These are phyloP conservation scores for Epinephelus coioides DNA, from an alignment of 2,797 vertebrate genomes.

Conservation along the genomic window DNA sequence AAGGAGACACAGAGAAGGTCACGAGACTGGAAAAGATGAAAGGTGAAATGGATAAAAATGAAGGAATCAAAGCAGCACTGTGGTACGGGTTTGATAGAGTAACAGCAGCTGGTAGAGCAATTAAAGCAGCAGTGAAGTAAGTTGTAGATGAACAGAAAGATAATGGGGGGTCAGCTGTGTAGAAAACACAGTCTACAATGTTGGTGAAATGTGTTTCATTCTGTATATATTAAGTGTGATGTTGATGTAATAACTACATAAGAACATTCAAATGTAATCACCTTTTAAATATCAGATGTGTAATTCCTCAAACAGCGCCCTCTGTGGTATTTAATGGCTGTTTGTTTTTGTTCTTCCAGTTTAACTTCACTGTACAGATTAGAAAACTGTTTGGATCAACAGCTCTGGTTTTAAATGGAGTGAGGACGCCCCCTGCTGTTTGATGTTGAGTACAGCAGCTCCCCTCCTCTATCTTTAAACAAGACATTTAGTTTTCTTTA, in stretches of 20 bases:
- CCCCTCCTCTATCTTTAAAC: neutral
- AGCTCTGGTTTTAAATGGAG: too few species aligned
- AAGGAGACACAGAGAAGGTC: neutral
- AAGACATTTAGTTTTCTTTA: neutral
- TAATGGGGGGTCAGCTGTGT: neutral
- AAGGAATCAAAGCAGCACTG: neutral
- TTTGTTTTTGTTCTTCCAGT: neutral
- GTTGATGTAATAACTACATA: neutral
- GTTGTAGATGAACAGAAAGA: neutral
- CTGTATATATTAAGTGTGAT: neutral
- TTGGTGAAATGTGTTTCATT: neutral
- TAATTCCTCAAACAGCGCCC: neutral
- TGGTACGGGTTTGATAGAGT: neutral
- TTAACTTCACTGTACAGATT: neutral
- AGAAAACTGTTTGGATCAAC: too few species aligned
- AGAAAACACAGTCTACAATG: neutral
- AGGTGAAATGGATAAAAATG: neutral
- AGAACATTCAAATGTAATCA: neutral
- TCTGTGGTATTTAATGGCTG: neutral
- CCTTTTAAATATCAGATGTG: too few species aligned
- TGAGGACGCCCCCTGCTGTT: too few species aligned
- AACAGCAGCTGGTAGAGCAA: neutral
- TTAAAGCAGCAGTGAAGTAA: too few species aligned
- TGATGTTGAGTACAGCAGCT: neutral
- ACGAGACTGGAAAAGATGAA: conserved; percentile 35